Evolutionary conservation across 2,888 invertebrate genomes (phyloP).

Genomic region (Acronicta psi): DNA sequence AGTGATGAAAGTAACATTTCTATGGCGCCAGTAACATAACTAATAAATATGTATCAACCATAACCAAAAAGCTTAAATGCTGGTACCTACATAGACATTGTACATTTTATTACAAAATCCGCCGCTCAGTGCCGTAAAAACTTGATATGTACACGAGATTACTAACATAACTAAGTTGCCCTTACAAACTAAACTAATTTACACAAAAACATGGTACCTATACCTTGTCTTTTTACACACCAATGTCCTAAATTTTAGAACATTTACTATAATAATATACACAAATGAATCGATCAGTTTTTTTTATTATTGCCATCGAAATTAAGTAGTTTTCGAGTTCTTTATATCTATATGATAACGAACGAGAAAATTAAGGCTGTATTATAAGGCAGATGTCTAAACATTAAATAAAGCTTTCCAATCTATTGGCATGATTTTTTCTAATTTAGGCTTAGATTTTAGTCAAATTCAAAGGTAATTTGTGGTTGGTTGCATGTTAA

Average conservation of each 20-base stretch:
- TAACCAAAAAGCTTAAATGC: constrained; percentile 76
- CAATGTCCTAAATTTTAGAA: constrained; percentile 84
- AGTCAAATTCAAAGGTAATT: constrained; percentile 33
- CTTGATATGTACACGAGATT: constrained; percentile 85
- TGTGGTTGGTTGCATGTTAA: constrained; percentile 29
- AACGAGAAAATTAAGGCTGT: constrained; percentile 63
- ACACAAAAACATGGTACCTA: constrained; percentile 72
- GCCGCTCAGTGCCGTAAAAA: constrained; percentile 69
- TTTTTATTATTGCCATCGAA: constrained; percentile 69
- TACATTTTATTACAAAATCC: constrained; percentile 76
- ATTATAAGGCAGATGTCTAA: constrained; percentile 66
- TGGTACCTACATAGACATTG: constrained; percentile 69
- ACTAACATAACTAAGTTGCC: constrained; percentile 63
- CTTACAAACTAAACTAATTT: constrained; percentile 72
- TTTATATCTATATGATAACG: constrained; percentile 49
- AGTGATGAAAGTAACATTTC: too few species aligned
- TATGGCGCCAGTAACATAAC: constrained; percentile 23
- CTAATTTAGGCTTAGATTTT: constrained; percentile 59
- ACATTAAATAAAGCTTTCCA: constrained; percentile 70
- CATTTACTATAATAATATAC: constrained; percentile 59
- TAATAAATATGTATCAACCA: constrained; percentile 55
- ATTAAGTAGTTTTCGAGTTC: constrained; percentile 65
- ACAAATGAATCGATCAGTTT: constrained; percentile 44
- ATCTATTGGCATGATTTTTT: constrained; percentile 68
- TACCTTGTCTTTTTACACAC: constrained; percentile 67